Base-by-base conservation (phyloP, 2,113 vertebrate species). In the Bothrops jararaca region DNA sequence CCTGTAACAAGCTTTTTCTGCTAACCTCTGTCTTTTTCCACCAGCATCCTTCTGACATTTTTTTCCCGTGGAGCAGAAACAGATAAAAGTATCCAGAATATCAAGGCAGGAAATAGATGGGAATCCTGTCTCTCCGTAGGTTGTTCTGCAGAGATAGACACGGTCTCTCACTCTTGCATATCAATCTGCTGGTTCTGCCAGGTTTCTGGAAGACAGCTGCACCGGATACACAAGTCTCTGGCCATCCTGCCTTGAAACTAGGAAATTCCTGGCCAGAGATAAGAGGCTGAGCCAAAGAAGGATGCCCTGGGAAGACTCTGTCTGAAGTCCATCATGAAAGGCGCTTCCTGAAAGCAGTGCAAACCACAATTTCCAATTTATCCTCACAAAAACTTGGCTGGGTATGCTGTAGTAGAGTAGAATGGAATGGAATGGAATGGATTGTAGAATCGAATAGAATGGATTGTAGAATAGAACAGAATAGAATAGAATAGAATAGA, bases 131-230 rank as follows among this genome's bases (percentile, higher is more conserved):
- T n/a, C 56, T 88, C 91, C 12, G 45, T 50, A 18, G 95, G 91
- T 94, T 89, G 57, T 34, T 58, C 57, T 57, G 74, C 92, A 92
- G 45, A 92, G 85, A 92, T 86, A 88, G 88, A n/a, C 90, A 85
- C 23, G 90, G 89, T 92, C 91, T 88, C n/a, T 52, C 52, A 56
- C 86, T 85, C 91, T 85, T 58, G 92, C 74, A n/a, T 89, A 93
- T 95, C 95, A 86, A 91, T 15, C 89, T 89, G 94, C 88, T 88
- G 85, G 87, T 91, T 92, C 85, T 90, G 86, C 18, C 8, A 50
- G 45, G 90, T 45, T 86, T 87, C 96, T 93, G 94, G 96, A 95
- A 97, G 96, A 92, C 95, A 95, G 93, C 92, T 4, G 34, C 53
- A 29, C 88, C 89, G 5, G 64, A 92, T 92, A 91, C 91, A 86